These are phyloP conservation scores for Macaca fascicularis DNA, from an alignment of 2,113 vertebrate genomes.

Conservation along the genomic window DNA sequence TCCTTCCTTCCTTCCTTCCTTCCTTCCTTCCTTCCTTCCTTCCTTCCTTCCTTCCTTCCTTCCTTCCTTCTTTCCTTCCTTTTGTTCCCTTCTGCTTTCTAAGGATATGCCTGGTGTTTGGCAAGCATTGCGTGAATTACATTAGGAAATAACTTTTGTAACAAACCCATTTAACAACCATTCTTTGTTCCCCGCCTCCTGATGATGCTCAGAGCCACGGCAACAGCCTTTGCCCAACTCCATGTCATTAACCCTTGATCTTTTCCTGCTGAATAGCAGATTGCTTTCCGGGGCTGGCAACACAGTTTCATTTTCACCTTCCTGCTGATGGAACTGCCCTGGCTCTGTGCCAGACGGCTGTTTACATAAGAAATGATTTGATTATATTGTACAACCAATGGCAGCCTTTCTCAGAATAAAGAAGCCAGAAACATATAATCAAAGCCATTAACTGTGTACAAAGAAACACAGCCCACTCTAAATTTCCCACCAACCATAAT, in stretches of 20 bases:
- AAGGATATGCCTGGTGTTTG: constrained; percentile 56
- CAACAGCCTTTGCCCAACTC: neutral
- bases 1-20: neutral
- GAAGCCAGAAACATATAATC: constrained; percentile 72
- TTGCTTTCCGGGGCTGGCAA: constrained; percentile 42
- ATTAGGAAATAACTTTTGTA: constrained; percentile 63
- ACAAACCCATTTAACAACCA: constrained; percentile 34
- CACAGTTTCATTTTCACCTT: constrained; percentile 66
- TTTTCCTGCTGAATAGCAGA: constrained; percentile 47
- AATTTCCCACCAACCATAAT: constrained; percentile 73
- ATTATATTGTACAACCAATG: constrained; percentile 60
- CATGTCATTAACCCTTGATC: constrained; percentile 53
- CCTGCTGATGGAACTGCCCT: neutral
- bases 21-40: neutral
- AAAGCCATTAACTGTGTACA: constrained; percentile 71
- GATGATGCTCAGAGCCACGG: neutral
- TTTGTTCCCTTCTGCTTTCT: constrained; percentile 54
- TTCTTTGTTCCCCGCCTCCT: constrained; percentile 29
- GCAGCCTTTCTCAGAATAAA: constrained; percentile 51
- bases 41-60: neutral
- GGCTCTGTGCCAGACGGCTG: constrained; percentile 50
- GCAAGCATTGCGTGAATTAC: constrained; percentile 20
- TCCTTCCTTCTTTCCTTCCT: neutral
- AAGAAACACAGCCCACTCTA: constrained; percentile 57
- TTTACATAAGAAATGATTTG: constrained; percentile 72